Percentiles rank a stretch among this genome's conserved stretches.
Evolutionary conservation across 2,113 vertebrate species (phyloP).

Genomic region (Antennarius striatus): DNA sequence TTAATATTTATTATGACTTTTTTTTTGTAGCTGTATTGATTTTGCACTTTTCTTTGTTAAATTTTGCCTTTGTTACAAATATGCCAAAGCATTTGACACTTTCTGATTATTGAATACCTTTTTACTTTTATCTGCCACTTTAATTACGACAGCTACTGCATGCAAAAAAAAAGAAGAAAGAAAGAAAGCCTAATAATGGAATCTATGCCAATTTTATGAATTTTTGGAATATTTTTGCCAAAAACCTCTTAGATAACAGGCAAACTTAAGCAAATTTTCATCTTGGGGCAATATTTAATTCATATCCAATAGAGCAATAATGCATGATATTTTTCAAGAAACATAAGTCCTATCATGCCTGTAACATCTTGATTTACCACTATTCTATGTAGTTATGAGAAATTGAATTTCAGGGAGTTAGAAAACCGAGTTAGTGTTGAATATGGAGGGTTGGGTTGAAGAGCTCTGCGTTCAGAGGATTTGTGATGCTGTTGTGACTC

Average conservation of each 20-base stretch:
- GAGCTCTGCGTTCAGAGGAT: constrained; percentile 47
- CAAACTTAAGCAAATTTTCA: constrained; percentile 66
- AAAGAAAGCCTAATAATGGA: constrained; percentile 70
- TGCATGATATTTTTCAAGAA: constrained; percentile 84
- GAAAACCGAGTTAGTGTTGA: constrained; percentile 78
- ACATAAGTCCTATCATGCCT: constrained; percentile 71
- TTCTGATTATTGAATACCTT: constrained; percentile 71
- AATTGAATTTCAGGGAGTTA: constrained; percentile 84
- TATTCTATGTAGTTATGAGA: constrained; percentile 76
- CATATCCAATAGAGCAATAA: constrained; percentile 84
- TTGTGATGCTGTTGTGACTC: constrained; percentile 18
- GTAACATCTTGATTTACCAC: constrained; percentile 79
- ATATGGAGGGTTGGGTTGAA: constrained; percentile 59
- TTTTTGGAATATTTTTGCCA: constrained; percentile 78
- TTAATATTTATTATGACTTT: constrained; percentile 51
- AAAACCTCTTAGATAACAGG: constrained; percentile 75
- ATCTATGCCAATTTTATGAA: constrained; percentile 87
- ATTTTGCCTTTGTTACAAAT: constrained; percentile 81
- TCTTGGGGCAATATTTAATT: constrained; percentile 82
- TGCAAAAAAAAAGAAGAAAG: constrained; percentile 69
- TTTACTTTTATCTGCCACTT: constrained; percentile 76
- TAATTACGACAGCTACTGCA: constrained; percentile 77
- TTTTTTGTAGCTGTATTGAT: constrained; percentile 56
- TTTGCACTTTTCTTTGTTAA: constrained; percentile 79
- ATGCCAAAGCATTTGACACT: constrained; percentile 92